These are phyloP conservation scores for Vandiemenella viatica DNA, from an alignment of 2,888 invertebrate genomes.

Conservation along the genomic window DNA sequence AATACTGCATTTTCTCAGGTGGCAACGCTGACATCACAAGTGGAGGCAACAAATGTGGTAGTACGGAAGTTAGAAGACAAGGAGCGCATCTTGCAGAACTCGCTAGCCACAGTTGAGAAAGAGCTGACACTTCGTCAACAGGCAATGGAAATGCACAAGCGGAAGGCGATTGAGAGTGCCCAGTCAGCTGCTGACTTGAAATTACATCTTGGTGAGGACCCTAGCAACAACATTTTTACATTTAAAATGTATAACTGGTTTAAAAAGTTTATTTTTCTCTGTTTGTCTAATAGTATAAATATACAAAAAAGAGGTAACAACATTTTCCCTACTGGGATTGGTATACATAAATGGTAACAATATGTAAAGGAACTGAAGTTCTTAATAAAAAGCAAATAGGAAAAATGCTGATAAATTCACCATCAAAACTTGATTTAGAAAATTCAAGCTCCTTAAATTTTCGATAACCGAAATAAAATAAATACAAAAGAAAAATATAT, in stretches of 20 bases:
- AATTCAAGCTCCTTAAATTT: no score
- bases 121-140: constrained; percentile 84
- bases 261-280: no score
- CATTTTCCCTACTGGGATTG: no score
- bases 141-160: constrained; percentile 94
- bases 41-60: constrained; percentile 88
- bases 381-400: no score
- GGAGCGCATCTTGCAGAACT: constrained; percentile 81
- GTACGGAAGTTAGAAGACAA: constrained; percentile 91
- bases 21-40: constrained; percentile 65
- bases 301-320: no score
- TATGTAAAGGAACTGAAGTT: no score
- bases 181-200: constrained; percentile 95
- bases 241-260: background rate
- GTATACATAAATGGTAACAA: no score
- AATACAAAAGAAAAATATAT: no score
- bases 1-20: constrained; percentile 31
- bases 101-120: constrained; percentile 84
- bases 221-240: background rate
- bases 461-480: no score
- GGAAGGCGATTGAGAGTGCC: constrained; percentile 93
- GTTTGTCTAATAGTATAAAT: no score
- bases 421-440: no score
- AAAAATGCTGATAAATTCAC: no score
- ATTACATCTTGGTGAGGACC: constrained; percentile 63